Evolutionary conservation across 1,140 invertebrate genomes (phyloP).

Genomic region (Pararge aegeria): DNA sequence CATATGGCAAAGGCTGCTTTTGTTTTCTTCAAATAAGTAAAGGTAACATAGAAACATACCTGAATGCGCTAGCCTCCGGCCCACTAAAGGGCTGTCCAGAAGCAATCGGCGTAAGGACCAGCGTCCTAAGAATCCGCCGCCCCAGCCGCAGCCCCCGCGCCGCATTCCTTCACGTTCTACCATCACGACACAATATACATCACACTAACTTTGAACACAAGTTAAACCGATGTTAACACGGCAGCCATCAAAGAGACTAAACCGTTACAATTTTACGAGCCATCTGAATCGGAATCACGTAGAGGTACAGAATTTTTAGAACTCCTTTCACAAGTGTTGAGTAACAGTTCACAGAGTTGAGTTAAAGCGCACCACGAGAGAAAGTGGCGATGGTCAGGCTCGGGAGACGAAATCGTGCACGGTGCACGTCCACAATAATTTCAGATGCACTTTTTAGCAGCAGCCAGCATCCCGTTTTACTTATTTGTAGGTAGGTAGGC

Average conservation of each 20-base stretch:
- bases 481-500: background rate
- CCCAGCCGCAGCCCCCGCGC: constrained; percentile 70
- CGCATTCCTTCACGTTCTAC: constrained; percentile 67
- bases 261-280: constrained; percentile 42
- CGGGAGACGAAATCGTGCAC: constrained; percentile 39
- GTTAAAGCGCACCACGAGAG: constrained; percentile 59
- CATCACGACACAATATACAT: constrained; percentile 67
- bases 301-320: constrained; percentile 12
- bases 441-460: constrained; percentile 55
- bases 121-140: constrained; percentile 66
- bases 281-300: constrained; percentile 28
- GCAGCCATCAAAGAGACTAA: constrained; percentile 39
- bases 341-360: constrained; percentile 49
- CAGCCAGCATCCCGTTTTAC: constrained; percentile 25
- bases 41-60: constrained; percentile 37
- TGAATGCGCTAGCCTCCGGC: constrained; percentile 69
- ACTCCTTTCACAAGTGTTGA: constrained; percentile 59
- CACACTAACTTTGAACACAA: constrained; percentile 39
- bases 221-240: constrained; percentile 24
- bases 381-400: constrained; percentile 62
- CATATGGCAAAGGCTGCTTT: background rate
- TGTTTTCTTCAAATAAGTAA: background rate
- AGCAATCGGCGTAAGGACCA: constrained; percentile 65
- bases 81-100: constrained; percentile 67
- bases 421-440: constrained; percentile 49